Base-by-base conservation (phyloP, 2,888 invertebrate genomes). In the Steinernema carpocapsae region DNA sequence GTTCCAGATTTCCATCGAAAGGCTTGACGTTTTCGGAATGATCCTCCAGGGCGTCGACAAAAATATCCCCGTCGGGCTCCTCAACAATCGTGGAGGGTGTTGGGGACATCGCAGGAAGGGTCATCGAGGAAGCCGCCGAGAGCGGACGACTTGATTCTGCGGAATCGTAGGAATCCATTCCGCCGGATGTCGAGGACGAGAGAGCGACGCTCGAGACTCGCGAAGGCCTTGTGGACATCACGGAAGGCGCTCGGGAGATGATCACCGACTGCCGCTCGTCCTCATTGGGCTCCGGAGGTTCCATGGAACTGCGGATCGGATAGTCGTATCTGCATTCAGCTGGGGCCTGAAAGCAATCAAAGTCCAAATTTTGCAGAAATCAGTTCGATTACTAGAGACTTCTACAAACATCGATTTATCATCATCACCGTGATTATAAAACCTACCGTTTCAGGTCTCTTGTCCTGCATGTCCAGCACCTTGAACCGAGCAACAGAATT, bases 401-500 rank as follows among this genome's bases (percentile, higher is more conserved):
- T 7, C 10, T 43, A 43, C 43, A 14, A 14, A 43, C 10, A 7
- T 14, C 10, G 14, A 7, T 43, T 43, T 7, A 43, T 10, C 43
- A 14, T 7, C 7, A 14, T 14, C 43, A 43, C 43, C 43, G 7
- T 7, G 43, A 43, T 14, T 43, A 14, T 7, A 43, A 14, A 7
- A 43, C 10, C 43, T 14, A 17, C 48, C n/a, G 3, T 3, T 17
- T 19, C 17, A 2, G n/a, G n/a, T 4, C 6, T 3, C 2, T n/a
- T 17, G 14, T 32, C 64, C 17, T 29, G 4, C 29, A 64, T 32
- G 10, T 26, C 32, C 26, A 64, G 10, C 64, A 37, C 64, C 64
- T 64, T 64, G 64, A 64, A 64, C 3, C 64, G 24, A 17, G 64
- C 29, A 1, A 64, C 64, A 3, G 64, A 64, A 4, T 2, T 32